These are phyloP conservation scores for Hydrotaea cyrtoneurina DNA, from an alignment of 2,888 invertebrate species.

Conservation along the genomic window DNA sequence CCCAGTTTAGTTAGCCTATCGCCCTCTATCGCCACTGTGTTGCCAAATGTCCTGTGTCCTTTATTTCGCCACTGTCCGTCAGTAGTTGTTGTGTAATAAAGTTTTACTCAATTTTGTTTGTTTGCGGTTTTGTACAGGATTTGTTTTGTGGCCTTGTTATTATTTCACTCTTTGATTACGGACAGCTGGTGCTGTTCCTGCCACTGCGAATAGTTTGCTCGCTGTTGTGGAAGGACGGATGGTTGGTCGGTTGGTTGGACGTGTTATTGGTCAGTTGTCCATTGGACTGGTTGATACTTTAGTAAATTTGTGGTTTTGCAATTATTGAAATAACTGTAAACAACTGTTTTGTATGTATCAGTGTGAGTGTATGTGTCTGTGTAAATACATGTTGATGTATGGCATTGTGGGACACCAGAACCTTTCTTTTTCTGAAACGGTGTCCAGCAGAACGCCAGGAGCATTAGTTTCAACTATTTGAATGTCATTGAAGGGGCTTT, in stretches of 20 bases:
- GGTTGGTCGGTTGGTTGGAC: slow-evolving; percentile 55
- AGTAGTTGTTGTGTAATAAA: slow-evolving; percentile 40
- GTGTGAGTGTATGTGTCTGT: neutral
- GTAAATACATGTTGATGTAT: neutral
- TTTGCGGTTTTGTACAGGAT: slow-evolving; percentile 61
- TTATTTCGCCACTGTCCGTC: slow-evolving; percentile 2
- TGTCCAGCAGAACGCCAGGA: neutral
- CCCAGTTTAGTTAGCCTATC: too few relatives aligned
- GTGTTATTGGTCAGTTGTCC: slow-evolving; percentile 56
- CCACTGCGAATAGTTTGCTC: slow-evolving; percentile 30
- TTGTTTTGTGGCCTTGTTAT: slow-evolving; percentile 65
- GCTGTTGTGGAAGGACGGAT: slow-evolving; percentile 29
- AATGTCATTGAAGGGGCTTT: too few relatives aligned
- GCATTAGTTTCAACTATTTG: neutral
- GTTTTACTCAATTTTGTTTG: slow-evolving; percentile 64
- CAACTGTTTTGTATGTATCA: neutral
- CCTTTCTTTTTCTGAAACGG: neutral
- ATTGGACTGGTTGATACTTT: slow-evolving; percentile 71
- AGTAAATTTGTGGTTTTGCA: slow-evolving; percentile 80
- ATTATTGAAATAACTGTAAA: slow-evolving; percentile 78
- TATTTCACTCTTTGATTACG: slow-evolving; percentile 37
- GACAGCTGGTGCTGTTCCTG: slow-evolving; percentile 32
- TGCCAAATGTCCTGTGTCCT: slow-evolving; percentile 32
- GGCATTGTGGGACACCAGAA: too few relatives aligned
- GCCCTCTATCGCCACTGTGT: too few relatives aligned